Base-by-base conservation (phyloP, 2,797 vertebrate genomes). In the Characodon lateralis region DNA sequence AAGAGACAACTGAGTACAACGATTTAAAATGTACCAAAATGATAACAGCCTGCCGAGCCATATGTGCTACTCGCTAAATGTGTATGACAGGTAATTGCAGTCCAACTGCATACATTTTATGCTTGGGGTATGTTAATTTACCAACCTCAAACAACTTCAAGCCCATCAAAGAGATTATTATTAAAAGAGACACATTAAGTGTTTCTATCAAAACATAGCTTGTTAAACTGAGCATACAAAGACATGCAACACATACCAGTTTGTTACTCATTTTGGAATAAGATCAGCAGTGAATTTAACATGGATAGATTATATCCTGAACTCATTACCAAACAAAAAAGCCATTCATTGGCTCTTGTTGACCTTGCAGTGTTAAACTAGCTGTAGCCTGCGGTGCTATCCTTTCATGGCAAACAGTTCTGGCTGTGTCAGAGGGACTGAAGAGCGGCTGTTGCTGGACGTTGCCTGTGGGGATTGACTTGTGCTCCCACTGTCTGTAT, bases 401-500 rank as follows among this genome's bases (percentile, higher is more conserved):
- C 46, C 39, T 75, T 76, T 78, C 58, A 46, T 65, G 71, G 81
- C 66, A 48, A 58, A 72, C 72, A 18, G 46, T 79, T 84, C 71
- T 59, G 82, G 71, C 84, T 18, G 69, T 28, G 73, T 77, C 78
- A 74, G 50, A 73, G 31, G 35, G 74, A 82, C 85, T 79, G 80
- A 65, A 80, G 76, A 81, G 88, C 79, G 84, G 85, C 78, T 90
- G 85, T 72, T 81, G 75, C 78, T 65, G 78, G 73, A 66, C 83
- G 63, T 72, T 78, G 86, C 87, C 79, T 80, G 82, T 83, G 86
- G 88, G 85, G 88, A 71, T 75, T 82, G 83, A 89, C 81, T 86
- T 82, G 81, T 79, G 80, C 86, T 86, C 85, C 83, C 82, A 68
- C 77, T 74, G 84, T 85, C 79, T 90, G 89, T 89, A 88, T 88